Evolutionary conservation across 1,140 invertebrate genomes (phyloP), one percentile per base, ranked within the genome.

Genomic region (Glossosoma conforme): DNA sequence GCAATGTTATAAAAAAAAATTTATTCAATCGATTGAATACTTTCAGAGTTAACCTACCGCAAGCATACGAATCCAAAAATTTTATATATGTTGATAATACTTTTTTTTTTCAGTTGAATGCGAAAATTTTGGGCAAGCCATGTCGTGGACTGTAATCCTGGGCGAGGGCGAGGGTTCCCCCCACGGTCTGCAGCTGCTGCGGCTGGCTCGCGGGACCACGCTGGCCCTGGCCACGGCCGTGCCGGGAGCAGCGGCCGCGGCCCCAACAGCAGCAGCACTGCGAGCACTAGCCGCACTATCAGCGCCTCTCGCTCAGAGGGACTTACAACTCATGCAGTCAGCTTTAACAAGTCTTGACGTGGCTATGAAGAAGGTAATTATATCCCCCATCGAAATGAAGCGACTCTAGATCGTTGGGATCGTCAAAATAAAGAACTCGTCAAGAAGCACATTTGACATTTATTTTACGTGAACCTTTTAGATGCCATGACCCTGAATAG

Each of bases 261-360:
- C 43, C 2, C 28, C 37, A 5, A 40, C 50, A 4, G 30, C 42
- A 8, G n/a, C 33, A 1, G 55, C 50, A n/a, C n/a, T 58, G 14
- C 25, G 44, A 3, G 45, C 45, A 6, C 40, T 58, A 14, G 28
- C 46, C 14, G 42, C 32, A 0, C 25, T 42, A 4, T 32, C 50
- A 1, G 13, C 41, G 0, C 35, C 55, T 1, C 36, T 58, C 0
- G 33, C 45, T n/a, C 79, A 77, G 64, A 64, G 71, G 51, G 79
- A 82, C 43, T 60, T 72, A 0, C 76, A 81, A 15, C 75, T 74
- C 10, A 47, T 82, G 8, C 72, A 75, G 59, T 70, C 72, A 17
- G 72, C 75, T 2, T 77, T 81, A 32, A 78, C 82, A 20, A 74
- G 68, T 56, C 64, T 83, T 6, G 81, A 83, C 50, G 28, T 56